Evolutionary conservation across 2,888 invertebrate species (phyloP).

Genomic region (Nebria brevicollis): DNA sequence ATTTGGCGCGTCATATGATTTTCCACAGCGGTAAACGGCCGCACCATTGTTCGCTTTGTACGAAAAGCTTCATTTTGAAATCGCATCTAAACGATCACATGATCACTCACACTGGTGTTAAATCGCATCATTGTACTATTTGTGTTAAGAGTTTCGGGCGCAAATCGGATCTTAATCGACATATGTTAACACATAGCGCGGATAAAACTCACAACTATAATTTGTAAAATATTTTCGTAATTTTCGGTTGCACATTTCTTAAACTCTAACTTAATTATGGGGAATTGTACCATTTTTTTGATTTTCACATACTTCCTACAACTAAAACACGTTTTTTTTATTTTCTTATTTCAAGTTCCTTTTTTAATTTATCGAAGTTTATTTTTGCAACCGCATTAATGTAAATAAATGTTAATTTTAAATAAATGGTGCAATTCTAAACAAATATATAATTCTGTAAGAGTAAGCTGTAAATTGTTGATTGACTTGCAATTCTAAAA

Average conservation of each 20-base stretch:
- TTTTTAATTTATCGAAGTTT: background rate
- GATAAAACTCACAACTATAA: slow-evolving; percentile 8
- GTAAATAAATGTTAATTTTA: background rate
- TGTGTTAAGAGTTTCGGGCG: slow-evolving; percentile 75
- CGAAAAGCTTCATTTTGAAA: slow-evolving; percentile 71
- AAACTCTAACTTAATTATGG: too few relatives aligned
- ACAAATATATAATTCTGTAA: too few relatives aligned
- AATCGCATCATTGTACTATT: slow-evolving; percentile 69
- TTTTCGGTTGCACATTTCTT: too few relatives aligned
- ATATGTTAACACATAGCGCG: slow-evolving; percentile 57
- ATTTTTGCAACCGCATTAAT: background rate
- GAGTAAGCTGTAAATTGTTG: too few relatives aligned
- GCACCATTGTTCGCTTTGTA: slow-evolving; percentile 70
- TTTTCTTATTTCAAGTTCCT: too few relatives aligned
- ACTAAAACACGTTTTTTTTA: too few relatives aligned
- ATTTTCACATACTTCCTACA: too few relatives aligned
- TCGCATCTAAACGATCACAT: slow-evolving; percentile 71
- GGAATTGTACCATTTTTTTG: too few relatives aligned
- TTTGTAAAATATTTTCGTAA: background rate
- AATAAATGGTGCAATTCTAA: background rate
- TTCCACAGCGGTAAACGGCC: slow-evolving; percentile 63
- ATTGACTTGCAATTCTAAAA: too few relatives aligned
- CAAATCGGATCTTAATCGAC: slow-evolving; percentile 74
- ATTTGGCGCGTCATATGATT: slow-evolving; percentile 26
- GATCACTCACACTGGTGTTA: slow-evolving; percentile 68